A percentile compares a stretch with the other conserved stretches of the same genome.
Conservation (phyloP, 1,140 invertebrate genomes). For the Acromyrmex heyeri region DNA sequence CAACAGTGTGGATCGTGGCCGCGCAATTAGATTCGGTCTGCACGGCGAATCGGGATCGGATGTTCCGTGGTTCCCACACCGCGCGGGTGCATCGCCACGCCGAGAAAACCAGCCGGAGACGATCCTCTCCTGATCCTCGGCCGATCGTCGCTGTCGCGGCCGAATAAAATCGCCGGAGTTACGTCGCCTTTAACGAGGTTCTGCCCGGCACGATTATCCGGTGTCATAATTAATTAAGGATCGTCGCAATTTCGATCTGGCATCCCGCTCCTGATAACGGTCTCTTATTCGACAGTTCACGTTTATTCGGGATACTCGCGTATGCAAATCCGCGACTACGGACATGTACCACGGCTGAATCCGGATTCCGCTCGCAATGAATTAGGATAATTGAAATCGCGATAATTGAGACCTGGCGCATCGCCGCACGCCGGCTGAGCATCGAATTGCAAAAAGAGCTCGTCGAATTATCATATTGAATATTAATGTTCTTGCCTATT, state of each 20-base stretch:
- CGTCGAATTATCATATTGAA: not conserved
- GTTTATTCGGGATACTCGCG: not conserved
- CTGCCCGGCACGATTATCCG: constrained; percentile 17
- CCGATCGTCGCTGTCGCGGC: not conserved
- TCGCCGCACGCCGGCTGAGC: not conserved
- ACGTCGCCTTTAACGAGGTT: constrained; percentile 28
- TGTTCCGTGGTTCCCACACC: constrained; percentile 57
- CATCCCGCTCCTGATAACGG: not conserved
- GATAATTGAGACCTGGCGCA: constrained; percentile 6
- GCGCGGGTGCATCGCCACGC: not conserved
- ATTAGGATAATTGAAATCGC: constrained; percentile 42
- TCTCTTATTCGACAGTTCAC: constrained; percentile 14
- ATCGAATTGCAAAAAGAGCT: not conserved
- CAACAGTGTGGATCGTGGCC: constrained; percentile 58
- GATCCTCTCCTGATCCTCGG: not conserved
- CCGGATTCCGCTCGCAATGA: constrained; percentile 7
- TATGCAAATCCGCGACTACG: constrained; percentile 17
- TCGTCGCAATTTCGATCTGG: constrained; percentile 15
- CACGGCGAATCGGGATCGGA: constrained; percentile 52
- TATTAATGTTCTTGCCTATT: not conserved
- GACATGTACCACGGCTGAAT: not conserved
- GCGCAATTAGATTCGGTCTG: constrained; percentile 63
- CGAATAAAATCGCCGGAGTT: constrained; percentile 29
- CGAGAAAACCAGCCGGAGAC: not conserved
- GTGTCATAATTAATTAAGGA: constrained; percentile 47